phyloP scores from a whole-genome alignment of 2,113 vertebrate species.

The Ginglymostoma cirratum region DNA sequence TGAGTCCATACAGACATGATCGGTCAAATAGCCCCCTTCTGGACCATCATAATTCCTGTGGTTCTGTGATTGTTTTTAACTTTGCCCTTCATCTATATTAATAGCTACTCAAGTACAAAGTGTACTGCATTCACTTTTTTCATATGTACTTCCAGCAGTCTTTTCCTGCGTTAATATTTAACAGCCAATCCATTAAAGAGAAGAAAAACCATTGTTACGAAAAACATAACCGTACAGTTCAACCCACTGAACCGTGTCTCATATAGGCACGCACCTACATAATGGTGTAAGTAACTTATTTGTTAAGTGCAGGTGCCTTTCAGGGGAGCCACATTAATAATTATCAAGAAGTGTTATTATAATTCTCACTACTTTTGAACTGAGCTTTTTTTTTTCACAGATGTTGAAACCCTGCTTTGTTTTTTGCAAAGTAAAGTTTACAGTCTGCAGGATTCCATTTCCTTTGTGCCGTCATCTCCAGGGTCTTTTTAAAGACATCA shows the following conservation, averaged over 20 bases:
- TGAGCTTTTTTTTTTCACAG: neutral
- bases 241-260: neutral
- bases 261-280: neutral
- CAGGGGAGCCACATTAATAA: neutral
- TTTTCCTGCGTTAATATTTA: neutral
- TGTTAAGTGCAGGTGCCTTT: neutral
- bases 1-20: too few relatives aligned
- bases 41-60: neutral
- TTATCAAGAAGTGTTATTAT: neutral
- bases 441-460: neutral
- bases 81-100: neutral
- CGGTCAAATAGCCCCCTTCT: neutral
- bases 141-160: neutral
- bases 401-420: neutral
- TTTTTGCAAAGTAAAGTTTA: neutral
- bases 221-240: neutral
- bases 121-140: neutral
- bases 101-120: neutral
- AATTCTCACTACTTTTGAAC: neutral
- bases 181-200: neutral
- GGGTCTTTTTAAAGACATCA: neutral
- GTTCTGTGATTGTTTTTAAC: neutral
- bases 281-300: neutral
- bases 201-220: neutral
- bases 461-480: neutral